These are phyloP conservation scores for Belonocnema kinseyi DNA, from an alignment of 1,140 invertebrate species.

Conservation along the genomic window DNA sequence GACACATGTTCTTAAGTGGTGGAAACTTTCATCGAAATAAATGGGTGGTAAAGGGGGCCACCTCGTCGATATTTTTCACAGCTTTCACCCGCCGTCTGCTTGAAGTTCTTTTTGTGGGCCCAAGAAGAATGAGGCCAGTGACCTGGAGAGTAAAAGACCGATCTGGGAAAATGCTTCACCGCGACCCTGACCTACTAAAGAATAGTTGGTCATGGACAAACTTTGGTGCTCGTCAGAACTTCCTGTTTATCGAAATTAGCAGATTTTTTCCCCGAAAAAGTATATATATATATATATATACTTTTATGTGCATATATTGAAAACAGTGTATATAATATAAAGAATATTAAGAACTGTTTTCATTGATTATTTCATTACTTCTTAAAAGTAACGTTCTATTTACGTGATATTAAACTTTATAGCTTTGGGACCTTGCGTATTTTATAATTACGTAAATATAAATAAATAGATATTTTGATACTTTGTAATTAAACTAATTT, in stretches of 20 bases:
- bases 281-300: no score
- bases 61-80: constrained; percentile 44
- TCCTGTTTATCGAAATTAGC: neutral
- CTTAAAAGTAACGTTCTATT: no score
- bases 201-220: constrained; percentile 41
- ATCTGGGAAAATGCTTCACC: constrained; percentile 43
- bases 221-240: constrained; percentile 1
- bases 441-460: no score
- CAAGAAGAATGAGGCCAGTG: constrained; percentile 58
- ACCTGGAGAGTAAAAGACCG: constrained; percentile 52
- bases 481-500: no score
- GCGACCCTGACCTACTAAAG: constrained; percentile 62
- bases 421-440: no score
- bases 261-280: neutral
- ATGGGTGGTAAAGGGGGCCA: neutral
- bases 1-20: neutral
- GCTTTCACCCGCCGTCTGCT: constrained; percentile 49
- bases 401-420: no score
- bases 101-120: constrained; percentile 31
- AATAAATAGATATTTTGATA: no score
- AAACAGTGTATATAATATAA: no score
- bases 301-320: no score
- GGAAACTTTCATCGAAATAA: constrained; percentile 15
- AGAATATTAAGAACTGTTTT: no score
- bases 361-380: no score